A percentile compares a stretch with the other conserved stretches of the same genome.
phyloP scores from a whole-genome alignment of 2,797 vertebrate species.

The Clarias fuscus region DNA sequence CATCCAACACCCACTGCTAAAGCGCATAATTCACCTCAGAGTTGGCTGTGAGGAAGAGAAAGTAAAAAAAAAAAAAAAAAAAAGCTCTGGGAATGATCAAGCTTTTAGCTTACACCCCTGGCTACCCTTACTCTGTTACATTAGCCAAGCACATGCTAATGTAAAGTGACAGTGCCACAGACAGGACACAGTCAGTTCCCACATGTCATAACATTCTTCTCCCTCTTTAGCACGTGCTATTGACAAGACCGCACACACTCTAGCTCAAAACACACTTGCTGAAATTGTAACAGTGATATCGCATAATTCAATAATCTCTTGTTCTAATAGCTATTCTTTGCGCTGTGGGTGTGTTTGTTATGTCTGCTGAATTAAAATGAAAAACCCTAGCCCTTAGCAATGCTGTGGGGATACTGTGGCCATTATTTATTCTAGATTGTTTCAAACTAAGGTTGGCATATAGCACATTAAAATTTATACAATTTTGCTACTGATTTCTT shows the following conservation, averaged over 20 bases:
- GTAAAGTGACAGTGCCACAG: slow-evolving; percentile 48
- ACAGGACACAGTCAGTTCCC: slow-evolving; percentile 32
- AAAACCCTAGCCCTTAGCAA: slow-evolving; percentile 7
- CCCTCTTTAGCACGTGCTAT: slow-evolving; percentile 23
- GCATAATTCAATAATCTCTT: slow-evolving; percentile 32
- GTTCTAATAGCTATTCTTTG: slow-evolving; percentile 31
- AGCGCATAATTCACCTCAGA: slow-evolving; percentile 15
- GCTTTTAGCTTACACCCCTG: slow-evolving; percentile 39
- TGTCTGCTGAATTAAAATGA: slow-evolving; percentile 29
- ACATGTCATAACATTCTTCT: slow-evolving; percentile 31
- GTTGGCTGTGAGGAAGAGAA: slow-evolving; percentile 21
- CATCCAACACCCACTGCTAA: not conserved
- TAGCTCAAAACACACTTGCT: slow-evolving; percentile 27
- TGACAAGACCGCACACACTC: slow-evolving; percentile 37
- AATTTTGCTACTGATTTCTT: not conserved
- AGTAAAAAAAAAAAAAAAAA: slow-evolving; percentile 20
- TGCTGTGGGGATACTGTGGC: not conserved
- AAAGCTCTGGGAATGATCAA: slow-evolving; percentile 46
- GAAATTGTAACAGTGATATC: slow-evolving; percentile 21
- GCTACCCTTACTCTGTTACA: slow-evolving; percentile 35
- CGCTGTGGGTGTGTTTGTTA: slow-evolving; percentile 25
- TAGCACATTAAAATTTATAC: not conserved
- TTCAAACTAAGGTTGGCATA: not conserved
- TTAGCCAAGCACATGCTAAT: slow-evolving; percentile 28
- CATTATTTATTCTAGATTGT: not conserved